Conservation (phyloP, 2,888 invertebrate genomes). For the Lucinisca nassula region DNA sequence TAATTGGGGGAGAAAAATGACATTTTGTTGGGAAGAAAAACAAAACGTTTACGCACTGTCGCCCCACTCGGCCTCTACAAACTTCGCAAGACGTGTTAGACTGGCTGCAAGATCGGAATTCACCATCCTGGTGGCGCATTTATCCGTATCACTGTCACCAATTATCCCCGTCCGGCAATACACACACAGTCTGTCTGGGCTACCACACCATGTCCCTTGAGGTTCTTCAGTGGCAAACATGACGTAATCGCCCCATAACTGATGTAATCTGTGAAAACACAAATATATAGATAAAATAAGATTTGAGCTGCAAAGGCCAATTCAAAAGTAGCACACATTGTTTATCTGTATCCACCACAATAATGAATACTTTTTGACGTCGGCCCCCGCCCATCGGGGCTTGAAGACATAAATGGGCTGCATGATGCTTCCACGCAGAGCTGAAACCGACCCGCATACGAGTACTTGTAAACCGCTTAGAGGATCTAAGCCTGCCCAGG, state of each 20-base stretch:
- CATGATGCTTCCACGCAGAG: too few relatives aligned
- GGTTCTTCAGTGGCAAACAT: conserved; percentile 50
- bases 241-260: conserved; percentile 61
- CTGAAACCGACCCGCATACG: too few relatives aligned
- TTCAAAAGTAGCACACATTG: too few relatives aligned
- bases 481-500: too few relatives aligned
- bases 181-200: conserved; percentile 38
- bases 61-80: conserved; percentile 70
- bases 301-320: too few relatives aligned
- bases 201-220: conserved; percentile 63
- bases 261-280: conserved; percentile 55
- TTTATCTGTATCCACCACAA: too few relatives aligned
- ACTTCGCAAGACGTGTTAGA: conserved; percentile 63
- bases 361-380: too few relatives aligned
- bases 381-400: too few relatives aligned
- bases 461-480: too few relatives aligned
- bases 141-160: conserved; percentile 17
- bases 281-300: not conserved
- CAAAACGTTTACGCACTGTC: conserved; percentile 69
- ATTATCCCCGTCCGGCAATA: conserved; percentile 40
- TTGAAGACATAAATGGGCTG: too few relatives aligned
- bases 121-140: conserved; percentile 66
- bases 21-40: too few relatives aligned
- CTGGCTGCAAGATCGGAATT: conserved; percentile 62
- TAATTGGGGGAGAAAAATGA: too few relatives aligned